Percentiles rank a stretch among this genome's conserved stretches.
phyloP scores from a whole-genome alignment of 2,888 invertebrate species.

The Nowickia ferox region DNA sequence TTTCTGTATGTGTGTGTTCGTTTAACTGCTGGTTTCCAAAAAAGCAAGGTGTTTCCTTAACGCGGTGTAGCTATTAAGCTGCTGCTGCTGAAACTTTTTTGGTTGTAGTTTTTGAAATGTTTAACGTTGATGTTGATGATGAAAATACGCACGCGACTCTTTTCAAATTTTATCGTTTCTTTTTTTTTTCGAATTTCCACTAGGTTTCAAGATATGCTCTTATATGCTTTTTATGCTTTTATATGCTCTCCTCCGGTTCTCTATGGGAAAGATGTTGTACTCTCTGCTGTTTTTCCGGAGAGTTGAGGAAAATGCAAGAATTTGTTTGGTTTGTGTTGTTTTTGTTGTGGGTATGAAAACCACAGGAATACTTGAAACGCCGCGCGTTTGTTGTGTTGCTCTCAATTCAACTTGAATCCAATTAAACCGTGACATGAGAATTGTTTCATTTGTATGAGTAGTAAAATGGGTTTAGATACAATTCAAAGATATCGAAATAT shows the following conservation, averaged over 20 bases:
- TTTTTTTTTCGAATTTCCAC: slow-evolving; percentile 30
- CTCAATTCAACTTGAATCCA: slow-evolving; percentile 77
- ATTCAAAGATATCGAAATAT: slow-evolving; percentile 78
- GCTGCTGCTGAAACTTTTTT: slow-evolving; percentile 29
- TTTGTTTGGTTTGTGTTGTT: slow-evolving; percentile 48
- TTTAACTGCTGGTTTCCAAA: slow-evolving; percentile 54
- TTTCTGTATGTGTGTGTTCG: neutral
- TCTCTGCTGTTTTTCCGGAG: slow-evolving; percentile 35
- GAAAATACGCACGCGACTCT: slow-evolving; percentile 71
- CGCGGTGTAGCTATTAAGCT: slow-evolving; percentile 55
- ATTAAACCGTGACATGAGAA: slow-evolving; percentile 78
- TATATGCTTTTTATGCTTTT: slow-evolving; percentile 40
- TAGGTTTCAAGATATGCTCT: slow-evolving; percentile 46
- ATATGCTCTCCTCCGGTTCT: slow-evolving; percentile 2
- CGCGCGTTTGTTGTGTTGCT: slow-evolving; percentile 73
- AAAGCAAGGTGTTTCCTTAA: slow-evolving; percentile 70
- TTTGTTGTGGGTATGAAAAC: slow-evolving; percentile 65
- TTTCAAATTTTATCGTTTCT: slow-evolving; percentile 28
- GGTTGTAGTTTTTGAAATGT: slow-evolving; percentile 47
- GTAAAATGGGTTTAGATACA: slow-evolving; percentile 80
- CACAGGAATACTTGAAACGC: slow-evolving; percentile 72
- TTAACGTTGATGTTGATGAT: slow-evolving; percentile 56
- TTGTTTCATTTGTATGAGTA: slow-evolving; percentile 71
- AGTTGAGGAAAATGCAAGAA: slow-evolving; percentile 49
- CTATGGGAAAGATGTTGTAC: slow-evolving; percentile 39